Percentiles rank a stretch among this genome's conserved stretches.
Conservation (phyloP, 2,113 vertebrate species). For the Athene noctua region DNA sequence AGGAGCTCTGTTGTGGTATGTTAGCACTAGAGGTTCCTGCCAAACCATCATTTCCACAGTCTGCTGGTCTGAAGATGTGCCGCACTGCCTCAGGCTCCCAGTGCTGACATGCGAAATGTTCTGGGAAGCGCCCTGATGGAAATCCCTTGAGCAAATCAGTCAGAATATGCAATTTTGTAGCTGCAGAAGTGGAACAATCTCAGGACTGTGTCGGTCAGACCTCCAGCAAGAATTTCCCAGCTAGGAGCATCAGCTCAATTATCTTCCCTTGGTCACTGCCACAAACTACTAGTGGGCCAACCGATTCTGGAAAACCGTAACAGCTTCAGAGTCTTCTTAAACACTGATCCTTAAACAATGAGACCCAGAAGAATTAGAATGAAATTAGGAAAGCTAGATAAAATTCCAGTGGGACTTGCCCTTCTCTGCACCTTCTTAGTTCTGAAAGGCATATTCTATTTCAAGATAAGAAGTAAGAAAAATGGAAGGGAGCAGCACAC, state of each 20-base stretch:
- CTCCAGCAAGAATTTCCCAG: neutral
- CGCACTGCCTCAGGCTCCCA: neutral
- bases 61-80: neutral
- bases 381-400: neutral
- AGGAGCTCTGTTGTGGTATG: neutral
- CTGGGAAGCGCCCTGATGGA: neutral
- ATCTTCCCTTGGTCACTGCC: neutral
- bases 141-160: neutral
- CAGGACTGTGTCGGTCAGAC: accelerated
- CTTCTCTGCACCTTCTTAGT: neutral
- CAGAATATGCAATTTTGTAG: neutral
- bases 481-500: neutral
- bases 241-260: neutral
- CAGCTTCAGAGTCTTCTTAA: neutral
- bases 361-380: neutral
- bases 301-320: neutral
- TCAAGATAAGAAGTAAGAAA: neutral
- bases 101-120: neutral
- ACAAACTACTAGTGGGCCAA: neutral
- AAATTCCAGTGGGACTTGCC: neutral
- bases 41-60: neutral
- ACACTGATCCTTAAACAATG: neutral
- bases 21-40: neutral
- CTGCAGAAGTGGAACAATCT: neutral
- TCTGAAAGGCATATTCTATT: neutral